These are phyloP conservation scores for Beris chalybata DNA, from an alignment of 2,888 invertebrate genomes.

Conservation along the genomic window DNA sequence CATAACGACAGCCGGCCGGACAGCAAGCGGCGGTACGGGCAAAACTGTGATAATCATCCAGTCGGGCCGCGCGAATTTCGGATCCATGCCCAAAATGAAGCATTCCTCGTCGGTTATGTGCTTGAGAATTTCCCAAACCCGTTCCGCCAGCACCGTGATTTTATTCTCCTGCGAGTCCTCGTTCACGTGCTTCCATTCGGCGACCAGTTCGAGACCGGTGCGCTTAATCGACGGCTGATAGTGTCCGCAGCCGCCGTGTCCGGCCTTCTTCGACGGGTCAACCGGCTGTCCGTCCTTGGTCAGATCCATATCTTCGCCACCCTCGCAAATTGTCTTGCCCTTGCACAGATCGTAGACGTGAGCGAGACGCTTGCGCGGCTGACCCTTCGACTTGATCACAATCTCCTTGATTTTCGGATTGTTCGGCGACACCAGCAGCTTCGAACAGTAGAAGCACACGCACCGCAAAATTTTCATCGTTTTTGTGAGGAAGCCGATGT, in stretches of 20 bases:
- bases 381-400: slow-evolving; percentile 93
- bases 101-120: slow-evolving; percentile 97
- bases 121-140: slow-evolving; percentile 96
- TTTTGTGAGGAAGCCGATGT: slow-evolving; percentile 96
- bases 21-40: slow-evolving; percentile 95
- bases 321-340: slow-evolving; percentile 97
- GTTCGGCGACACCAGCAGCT: slow-evolving; percentile 91
- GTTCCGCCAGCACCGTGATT: slow-evolving; percentile 88
- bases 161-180: slow-evolving; percentile 98
- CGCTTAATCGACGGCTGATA: slow-evolving; percentile 93
- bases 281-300: slow-evolving; percentile 70
- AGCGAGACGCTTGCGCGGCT: slow-evolving; percentile 89
- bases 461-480: slow-evolving; percentile 97
- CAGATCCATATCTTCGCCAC: slow-evolving; percentile 96
- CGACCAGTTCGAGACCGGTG: slow-evolving; percentile 87
- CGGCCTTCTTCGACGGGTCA: slow-evolving; percentile 61
- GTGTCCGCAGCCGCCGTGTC: slow-evolving; percentile 96
- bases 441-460: slow-evolving; percentile 99
- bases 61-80: slow-evolving; percentile 95
- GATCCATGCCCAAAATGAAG: slow-evolving; percentile 93
- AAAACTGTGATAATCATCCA: slow-evolving; percentile 99
- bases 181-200: slow-evolving; percentile 98
- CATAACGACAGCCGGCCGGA: slow-evolving; percentile 98
- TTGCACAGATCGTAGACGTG: slow-evolving; percentile 98
- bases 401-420: slow-evolving; percentile 64